Evolutionary conservation across 2,888 invertebrate species (phyloP).

Genomic region (Thymelicus lineola): DNA sequence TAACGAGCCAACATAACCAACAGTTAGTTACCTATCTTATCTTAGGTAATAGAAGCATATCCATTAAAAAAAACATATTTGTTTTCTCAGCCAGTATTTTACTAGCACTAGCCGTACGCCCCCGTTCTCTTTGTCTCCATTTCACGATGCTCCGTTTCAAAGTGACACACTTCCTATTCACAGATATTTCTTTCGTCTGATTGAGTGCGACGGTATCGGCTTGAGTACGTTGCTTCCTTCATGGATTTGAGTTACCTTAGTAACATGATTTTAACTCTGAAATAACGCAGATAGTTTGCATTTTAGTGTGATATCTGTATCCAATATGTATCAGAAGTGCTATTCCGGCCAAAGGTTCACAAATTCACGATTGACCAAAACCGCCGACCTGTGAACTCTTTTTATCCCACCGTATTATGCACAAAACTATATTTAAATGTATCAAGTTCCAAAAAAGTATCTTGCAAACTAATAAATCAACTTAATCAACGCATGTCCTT

Average conservation of each 20-base stretch:
- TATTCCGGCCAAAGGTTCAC: too few relatives aligned
- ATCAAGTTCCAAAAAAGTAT: too few relatives aligned
- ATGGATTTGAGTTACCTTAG: neutral
- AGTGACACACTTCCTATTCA: conserved; percentile 20
- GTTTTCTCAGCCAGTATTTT: conserved; percentile 12
- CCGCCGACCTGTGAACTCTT: too few relatives aligned
- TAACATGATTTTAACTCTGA: neutral
- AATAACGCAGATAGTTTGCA: too few relatives aligned
- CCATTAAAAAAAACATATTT: conserved; percentile 6
- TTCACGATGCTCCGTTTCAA: conserved; percentile 15
- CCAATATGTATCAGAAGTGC: too few relatives aligned
- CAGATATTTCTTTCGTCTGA: conserved; percentile 24
- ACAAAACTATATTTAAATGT: too few relatives aligned
- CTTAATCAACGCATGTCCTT: too few relatives aligned
- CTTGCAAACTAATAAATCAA: too few relatives aligned
- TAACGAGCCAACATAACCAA: neutral
- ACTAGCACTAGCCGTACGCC: conserved; percentile 16
- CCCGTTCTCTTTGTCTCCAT: conserved; percentile 19
- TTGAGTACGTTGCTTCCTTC: neutral
- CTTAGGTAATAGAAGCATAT: neutral
- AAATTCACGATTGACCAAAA: too few relatives aligned
- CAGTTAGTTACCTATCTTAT: neutral
- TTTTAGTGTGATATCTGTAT: too few relatives aligned
- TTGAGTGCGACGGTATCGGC: conserved; percentile 15
- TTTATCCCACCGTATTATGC: too few relatives aligned